Percentiles rank a stretch among this genome's conserved stretches.
Evolutionary conservation across 2,113 vertebrate species (phyloP).

Genomic region (Engraulis encrasicolus): DNA sequence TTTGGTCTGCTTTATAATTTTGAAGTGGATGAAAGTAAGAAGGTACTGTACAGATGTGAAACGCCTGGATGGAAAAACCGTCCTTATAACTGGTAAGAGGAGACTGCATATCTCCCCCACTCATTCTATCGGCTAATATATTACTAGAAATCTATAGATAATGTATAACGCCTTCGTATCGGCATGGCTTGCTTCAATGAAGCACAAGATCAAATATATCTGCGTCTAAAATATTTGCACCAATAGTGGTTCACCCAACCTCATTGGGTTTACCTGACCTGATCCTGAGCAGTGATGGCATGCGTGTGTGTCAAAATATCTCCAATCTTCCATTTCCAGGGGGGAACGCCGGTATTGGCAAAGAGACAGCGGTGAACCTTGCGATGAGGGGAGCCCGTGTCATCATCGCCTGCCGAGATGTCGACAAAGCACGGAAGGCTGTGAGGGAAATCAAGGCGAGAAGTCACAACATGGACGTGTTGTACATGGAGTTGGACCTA

Average conservation of each 20-base stretch:
- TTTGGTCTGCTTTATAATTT: slow-evolving; percentile 68
- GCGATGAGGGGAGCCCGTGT: slow-evolving; percentile 76
- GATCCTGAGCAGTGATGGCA: neutral
- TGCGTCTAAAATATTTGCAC: neutral
- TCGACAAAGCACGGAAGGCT: slow-evolving; percentile 67
- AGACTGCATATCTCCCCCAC: too few relatives aligned
- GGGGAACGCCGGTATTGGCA: slow-evolving; percentile 75
- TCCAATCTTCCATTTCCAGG: slow-evolving; percentile 60
- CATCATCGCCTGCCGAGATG: slow-evolving; percentile 73
- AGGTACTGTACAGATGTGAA: slow-evolving; percentile 72
- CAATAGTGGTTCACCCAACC: too few relatives aligned
- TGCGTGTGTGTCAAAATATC: neutral
- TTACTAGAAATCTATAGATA: neutral
- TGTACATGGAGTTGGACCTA: slow-evolving; percentile 74
- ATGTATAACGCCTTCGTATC: neutral
- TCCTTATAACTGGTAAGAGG: slow-evolving; percentile 76
- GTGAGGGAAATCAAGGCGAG: slow-evolving; percentile 72
- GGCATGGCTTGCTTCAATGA: neutral
- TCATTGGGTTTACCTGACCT: neutral
- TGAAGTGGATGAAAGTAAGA: slow-evolving; percentile 78
- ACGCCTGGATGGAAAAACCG: slow-evolving; percentile 80
- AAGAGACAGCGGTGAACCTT: slow-evolving; percentile 75
- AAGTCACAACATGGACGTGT: slow-evolving; percentile 71
- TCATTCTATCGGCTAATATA: neutral
- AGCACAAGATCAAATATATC: neutral